Conservation (phyloP, 2,888 invertebrate species). For the Diabrotica balteata region DNA sequence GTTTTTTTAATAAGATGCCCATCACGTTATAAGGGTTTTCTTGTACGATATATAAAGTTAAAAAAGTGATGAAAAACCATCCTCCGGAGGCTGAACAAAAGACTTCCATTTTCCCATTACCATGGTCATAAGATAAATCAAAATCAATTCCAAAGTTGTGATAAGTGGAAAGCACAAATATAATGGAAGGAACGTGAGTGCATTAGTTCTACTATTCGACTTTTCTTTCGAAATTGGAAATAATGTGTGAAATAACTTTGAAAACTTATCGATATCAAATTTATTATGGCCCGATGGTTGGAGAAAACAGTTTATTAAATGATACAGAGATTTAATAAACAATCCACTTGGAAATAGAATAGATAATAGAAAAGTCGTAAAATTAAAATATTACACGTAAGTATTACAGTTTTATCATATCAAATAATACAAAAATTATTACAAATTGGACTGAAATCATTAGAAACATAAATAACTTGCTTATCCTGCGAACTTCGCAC, state of each 20-base stretch:
- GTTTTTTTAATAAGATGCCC: slow-evolving; percentile 7
- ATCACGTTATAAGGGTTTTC: slow-evolving; percentile 6
- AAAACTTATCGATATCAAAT: not conserved
- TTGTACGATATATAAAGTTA: not conserved
- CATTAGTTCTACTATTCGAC: slow-evolving; percentile 16
- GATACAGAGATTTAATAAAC: no score
- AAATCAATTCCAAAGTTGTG: slow-evolving; percentile 15
- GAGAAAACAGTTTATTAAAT: no score
- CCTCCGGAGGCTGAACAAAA: slow-evolving; percentile 2
- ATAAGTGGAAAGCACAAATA: slow-evolving; percentile 17
- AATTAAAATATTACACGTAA: no score
- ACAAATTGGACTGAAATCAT: no score
- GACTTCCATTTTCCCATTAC: slow-evolving; percentile 11
- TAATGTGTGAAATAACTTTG: not conserved
- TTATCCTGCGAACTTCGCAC: no score
- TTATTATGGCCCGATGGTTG: no score
- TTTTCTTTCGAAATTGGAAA: slow-evolving; percentile 3
- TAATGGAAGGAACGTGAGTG: slow-evolving; percentile 19
- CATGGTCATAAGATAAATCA: slow-evolving; percentile 21
- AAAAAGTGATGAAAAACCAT: slow-evolving; percentile 1
- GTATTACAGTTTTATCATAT: no score
- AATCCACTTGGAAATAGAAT: no score
- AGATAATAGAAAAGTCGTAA: no score
- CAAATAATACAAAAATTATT: no score
- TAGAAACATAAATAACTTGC: no score